Percentiles rank a stretch among this genome's conserved stretches.
These are phyloP conservation scores for Miltochrista miniata DNA, from an alignment of 2,888 invertebrate genomes.

Conservation along the genomic window DNA sequence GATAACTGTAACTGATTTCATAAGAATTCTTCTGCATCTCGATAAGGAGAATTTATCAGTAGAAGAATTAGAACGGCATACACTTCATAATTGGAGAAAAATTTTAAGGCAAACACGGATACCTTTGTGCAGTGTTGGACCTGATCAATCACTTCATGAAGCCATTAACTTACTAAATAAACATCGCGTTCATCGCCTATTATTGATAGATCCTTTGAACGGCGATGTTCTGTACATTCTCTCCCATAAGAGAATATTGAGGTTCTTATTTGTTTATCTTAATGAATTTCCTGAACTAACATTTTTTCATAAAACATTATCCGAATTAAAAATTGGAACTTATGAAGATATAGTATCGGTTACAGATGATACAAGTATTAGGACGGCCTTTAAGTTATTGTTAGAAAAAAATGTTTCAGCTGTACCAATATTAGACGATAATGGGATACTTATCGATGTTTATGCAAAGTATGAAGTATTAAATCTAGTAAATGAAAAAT, in stretches of 20 bases:
- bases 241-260: constrained; percentile 76
- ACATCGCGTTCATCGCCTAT: constrained; percentile 73
- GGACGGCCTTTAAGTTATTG: constrained; percentile 71
- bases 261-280: constrained; percentile 76
- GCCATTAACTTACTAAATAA: constrained; percentile 74
- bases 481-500: constrained; percentile 96
- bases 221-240: constrained; percentile 77
- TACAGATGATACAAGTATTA: constrained; percentile 69
- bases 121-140: constrained; percentile 68
- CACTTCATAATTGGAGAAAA: constrained; percentile 75
- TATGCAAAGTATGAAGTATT: constrained; percentile 81
- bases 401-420: constrained; percentile 77
- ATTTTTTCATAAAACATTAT: constrained; percentile 73
- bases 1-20: constrained; percentile 80
- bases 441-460: constrained; percentile 69
- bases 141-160: constrained; percentile 76
- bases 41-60: constrained; percentile 71
- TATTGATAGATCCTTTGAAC: constrained; percentile 68
- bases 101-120: constrained; percentile 69
- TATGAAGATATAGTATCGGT: constrained; percentile 72
- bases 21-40: constrained; percentile 70
- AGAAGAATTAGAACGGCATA: constrained; percentile 75
- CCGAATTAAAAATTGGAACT: constrained; percentile 76
- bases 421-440: constrained; percentile 72
- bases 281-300: constrained; percentile 79